A percentile compares a stretch with the other conserved stretches of the same genome.
phyloP scores from a whole-genome alignment of 2,888 invertebrate species.

The Punctoribates punctum region DNA sequence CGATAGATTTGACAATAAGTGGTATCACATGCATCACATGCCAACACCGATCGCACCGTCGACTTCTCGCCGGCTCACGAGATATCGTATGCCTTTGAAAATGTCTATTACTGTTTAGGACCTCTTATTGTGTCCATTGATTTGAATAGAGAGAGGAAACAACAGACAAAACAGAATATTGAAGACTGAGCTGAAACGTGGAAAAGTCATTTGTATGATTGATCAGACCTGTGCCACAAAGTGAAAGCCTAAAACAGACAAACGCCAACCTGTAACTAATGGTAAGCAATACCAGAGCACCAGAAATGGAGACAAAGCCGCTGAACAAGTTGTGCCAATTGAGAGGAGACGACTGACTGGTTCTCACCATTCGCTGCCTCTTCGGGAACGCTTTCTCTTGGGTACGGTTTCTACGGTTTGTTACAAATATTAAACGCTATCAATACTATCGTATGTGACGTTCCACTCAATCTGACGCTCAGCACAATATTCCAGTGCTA shows the following conservation, averaged over 20 bases:
- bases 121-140: not conserved
- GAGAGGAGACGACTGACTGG: constrained; percentile 11
- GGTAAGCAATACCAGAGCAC: not conserved
- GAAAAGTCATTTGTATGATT: constrained; percentile 25
- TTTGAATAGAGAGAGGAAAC: constrained; percentile 3
- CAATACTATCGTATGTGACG: not conserved
- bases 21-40: constrained; percentile 3
- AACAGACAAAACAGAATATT: not conserved
- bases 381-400: not conserved
- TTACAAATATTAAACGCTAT: not conserved
- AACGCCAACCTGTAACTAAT: constrained; percentile 14
- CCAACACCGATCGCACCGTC: not conserved
- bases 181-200: not conserved
- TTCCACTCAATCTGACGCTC: not conserved
- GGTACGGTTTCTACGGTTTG: constrained; percentile 17
- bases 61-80: not conserved
- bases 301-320: not conserved
- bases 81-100: not conserved
- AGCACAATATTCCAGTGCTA: not conserved
- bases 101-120: constrained; percentile 11
- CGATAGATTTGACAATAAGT: not conserved
- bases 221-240: constrained; percentile 11
- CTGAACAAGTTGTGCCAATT: constrained; percentile 13
- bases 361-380: not conserved
- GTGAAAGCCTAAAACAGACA: constrained; percentile 27